These are phyloP conservation scores for Conopomorpha cramerella DNA, from an alignment of 1,140 invertebrate genomes.

Conservation along the genomic window DNA sequence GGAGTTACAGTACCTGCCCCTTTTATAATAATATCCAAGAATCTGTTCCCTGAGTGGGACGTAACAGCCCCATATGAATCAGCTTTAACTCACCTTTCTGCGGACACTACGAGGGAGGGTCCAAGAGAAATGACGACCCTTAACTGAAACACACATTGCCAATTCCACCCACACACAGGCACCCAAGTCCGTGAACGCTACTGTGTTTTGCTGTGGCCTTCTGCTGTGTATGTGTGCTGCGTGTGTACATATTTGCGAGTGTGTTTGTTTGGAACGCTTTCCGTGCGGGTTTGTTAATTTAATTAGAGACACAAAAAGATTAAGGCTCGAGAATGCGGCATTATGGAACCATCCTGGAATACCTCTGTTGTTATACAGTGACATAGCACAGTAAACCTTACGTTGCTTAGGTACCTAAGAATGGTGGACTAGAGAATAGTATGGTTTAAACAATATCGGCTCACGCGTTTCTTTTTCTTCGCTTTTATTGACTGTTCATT, in stretches of 20 bases:
- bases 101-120: conserved; percentile 57
- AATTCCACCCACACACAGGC: conserved; percentile 23
- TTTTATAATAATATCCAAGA: no score
- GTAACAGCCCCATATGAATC: conserved; percentile 25
- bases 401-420: no score
- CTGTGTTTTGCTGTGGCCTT: conserved; percentile 16
- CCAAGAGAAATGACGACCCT: conserved; percentile 61
- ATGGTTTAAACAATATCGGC: no score
- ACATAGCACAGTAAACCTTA: no score
- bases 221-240: conserved; percentile 14
- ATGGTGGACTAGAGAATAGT: no score
- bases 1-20: no score
- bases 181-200: conserved; percentile 10
- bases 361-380: conserved; percentile 36
- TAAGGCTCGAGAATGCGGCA: conserved; percentile 46
- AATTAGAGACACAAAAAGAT: conserved; percentile 60
- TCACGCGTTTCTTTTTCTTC: no score
- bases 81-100: conserved; percentile 56
- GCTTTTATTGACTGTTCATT: no score
- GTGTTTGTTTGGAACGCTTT: conserved; percentile 46
- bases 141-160: conserved; percentile 57
- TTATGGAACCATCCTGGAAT: conserved; percentile 41
- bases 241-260: conserved; percentile 9
- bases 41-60: no score
- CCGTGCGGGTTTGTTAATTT: conserved; percentile 57